Percentiles rank a stretch among this genome's conserved stretches.
Conservation (phyloP, 2,888 invertebrate species). For the Macrosoma leucophasiata region DNA sequence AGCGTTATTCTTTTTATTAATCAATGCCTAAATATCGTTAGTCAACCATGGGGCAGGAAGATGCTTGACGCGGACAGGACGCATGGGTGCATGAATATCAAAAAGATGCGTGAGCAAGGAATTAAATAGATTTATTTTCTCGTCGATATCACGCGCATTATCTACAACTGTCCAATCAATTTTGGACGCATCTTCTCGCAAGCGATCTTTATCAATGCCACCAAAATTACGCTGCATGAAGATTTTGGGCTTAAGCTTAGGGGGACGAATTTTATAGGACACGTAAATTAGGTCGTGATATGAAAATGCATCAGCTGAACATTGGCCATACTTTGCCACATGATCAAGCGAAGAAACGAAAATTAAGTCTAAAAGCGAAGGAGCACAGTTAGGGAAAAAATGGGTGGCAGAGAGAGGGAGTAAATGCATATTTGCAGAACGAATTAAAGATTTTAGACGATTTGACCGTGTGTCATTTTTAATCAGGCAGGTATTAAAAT, state of each 20-base stretch:
- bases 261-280: conserved; percentile 13
- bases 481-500: too few relatives aligned
- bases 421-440: conserved; percentile 3
- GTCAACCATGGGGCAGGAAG: conserved; percentile 18
- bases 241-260: conserved; percentile 6
- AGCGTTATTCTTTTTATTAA: conserved; percentile 6
- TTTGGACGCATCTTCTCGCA: conserved; percentile 1
- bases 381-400: neutral
- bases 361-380: conserved; percentile 16
- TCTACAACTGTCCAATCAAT: conserved; percentile 5
- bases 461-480: neutral
- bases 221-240: conserved; percentile 2
- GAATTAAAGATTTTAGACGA: neutral
- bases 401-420: conserved; percentile 3
- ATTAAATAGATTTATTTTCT: conserved; percentile 6
- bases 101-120: conserved; percentile 1
- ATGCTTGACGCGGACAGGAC: conserved; percentile 9
- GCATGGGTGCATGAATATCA: conserved; percentile 12
- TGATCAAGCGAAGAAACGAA: conserved; percentile 10
- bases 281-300: conserved; percentile 15
- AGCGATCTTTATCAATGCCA: too few relatives aligned
- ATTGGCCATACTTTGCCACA: too few relatives aligned
- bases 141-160: conserved; percentile 3
- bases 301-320: conserved; percentile 10
- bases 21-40: conserved; percentile 2